Base-by-base conservation (phyloP, 2,113 vertebrate species). In the Falcunculus frontatus region DNA sequence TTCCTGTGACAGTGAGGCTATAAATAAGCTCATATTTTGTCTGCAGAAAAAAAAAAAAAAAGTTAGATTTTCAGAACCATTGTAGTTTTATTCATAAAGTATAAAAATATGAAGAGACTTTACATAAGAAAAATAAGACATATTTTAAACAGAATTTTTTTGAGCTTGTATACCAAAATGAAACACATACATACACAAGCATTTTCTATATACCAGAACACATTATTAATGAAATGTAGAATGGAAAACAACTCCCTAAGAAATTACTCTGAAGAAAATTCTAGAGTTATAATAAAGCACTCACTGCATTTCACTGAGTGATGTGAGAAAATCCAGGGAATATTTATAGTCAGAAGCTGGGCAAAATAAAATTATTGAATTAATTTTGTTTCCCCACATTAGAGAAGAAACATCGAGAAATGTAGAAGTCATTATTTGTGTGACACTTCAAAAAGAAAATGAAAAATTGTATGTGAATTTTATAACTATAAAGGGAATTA, bases 161-260 rank as follows among this genome's bases (percentile, higher is more conserved):
- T 7, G 26, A 57, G 6, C 5, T 84, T 1, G 0, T 49, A 4
- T 53, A 30, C 23, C 1, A 1, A 53, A 90, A 67, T 39, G 23
- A 80, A 72, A 16, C 18, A 68, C 25, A 64, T 47, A 29, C 25
- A 23, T 21, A 2, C 3, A 37, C 35, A 67, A 52, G 4, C 2
- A 16, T 42, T 62, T 79, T 52, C 10, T 32, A 17, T 37, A 14
- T 37, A 15, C 21, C 69, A 56, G 23, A 44, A 7, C 6, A 46
- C 4, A 44, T 11, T 8, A 79, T 46, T 79, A 75, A 42, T 4
- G 2, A 79, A 65, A 70, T 37, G 20, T 46, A 60, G n/a, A 52
- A 10, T 20, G 16, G 13, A 75, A 65, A 79, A 62, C 11, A 62
- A 16, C 23, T 52, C 17, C 21, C 13, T 62, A 60, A 76, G 11